A percentile compares a stretch with the other conserved stretches of the same genome.
These are phyloP conservation scores for Sialia sialis DNA, from an alignment of 2,113 vertebrate genomes.

Conservation along the genomic window DNA sequence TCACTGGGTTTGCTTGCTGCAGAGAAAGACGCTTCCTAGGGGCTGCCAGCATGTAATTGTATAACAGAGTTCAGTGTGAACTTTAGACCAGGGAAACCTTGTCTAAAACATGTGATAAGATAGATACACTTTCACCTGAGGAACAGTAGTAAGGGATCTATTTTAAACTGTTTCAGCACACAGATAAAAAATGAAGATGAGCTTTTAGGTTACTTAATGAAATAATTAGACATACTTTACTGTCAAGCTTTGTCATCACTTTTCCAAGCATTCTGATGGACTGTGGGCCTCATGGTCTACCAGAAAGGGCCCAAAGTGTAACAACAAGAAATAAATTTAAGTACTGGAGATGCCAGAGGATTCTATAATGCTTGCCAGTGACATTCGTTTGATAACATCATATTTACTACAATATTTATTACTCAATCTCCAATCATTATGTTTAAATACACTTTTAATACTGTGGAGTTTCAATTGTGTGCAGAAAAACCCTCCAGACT, in stretches of 20 bases:
- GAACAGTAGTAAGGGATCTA: not conserved
- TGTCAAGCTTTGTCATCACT: conserved; percentile 80
- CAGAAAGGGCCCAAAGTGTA: conserved; percentile 75
- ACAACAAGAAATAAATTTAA: not conserved
- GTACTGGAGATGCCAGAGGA: not conserved
- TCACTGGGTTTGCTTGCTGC: not conserved
- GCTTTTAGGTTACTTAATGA: not conserved
- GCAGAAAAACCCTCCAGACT: not conserved
- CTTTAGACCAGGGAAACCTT: not conserved
- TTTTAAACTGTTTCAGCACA: not conserved
- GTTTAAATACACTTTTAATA: not conserved
- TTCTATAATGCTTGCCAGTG: not conserved
- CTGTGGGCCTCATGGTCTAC: conserved; percentile 74
- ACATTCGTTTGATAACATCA: not conserved
- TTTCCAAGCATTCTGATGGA: conserved; percentile 78
- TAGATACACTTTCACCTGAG: not conserved
- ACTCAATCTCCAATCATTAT: not conserved
- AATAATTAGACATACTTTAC: conserved; percentile 74
- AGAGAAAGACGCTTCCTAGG: not conserved
- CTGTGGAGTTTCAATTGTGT: not conserved
- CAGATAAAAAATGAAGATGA: not conserved
- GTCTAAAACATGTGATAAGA: not conserved
- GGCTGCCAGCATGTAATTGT: not conserved
- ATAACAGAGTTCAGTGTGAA: not conserved
- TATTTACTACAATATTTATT: not conserved